Evolutionary conservation across 2,888 invertebrate genomes (phyloP).

Genomic region (Micoletzkya japonica): DNA sequence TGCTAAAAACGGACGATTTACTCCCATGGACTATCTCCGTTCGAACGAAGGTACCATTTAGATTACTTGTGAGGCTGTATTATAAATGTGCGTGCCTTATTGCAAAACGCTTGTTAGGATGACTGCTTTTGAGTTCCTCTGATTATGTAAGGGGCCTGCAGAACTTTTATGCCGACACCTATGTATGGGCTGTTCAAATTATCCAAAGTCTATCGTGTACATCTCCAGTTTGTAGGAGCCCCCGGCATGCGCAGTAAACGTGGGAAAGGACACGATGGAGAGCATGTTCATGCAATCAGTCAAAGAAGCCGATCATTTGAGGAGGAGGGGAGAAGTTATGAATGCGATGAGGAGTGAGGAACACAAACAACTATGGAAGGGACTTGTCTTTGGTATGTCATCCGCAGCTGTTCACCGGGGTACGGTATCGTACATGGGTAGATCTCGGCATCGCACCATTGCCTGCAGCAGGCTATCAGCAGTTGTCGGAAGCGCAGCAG

Average conservation of each 20-base stretch:
- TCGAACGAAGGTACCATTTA: constrained; percentile 73
- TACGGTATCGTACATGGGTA: too few relatives aligned
- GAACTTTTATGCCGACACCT: too few relatives aligned
- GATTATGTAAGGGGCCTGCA: too few relatives aligned
- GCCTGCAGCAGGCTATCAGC: too few relatives aligned
- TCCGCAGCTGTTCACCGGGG: not conserved
- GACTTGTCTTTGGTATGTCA: constrained; percentile 80
- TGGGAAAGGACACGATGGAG: constrained; percentile 81
- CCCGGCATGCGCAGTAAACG: constrained; percentile 49
- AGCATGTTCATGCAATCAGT: constrained; percentile 89
- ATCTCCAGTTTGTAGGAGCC: constrained; percentile 23
- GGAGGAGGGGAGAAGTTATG: constrained; percentile 78
- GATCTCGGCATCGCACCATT: too few relatives aligned
- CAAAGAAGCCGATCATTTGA: constrained; percentile 97
- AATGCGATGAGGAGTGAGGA: constrained; percentile 78
- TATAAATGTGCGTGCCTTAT: too few relatives aligned
- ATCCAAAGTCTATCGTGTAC: too few relatives aligned
- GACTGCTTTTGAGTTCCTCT: too few relatives aligned
- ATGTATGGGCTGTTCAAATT: too few relatives aligned
- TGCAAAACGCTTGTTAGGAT: too few relatives aligned
- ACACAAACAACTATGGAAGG: constrained; percentile 92
- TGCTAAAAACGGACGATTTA: constrained; percentile 73
- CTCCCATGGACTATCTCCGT: constrained; percentile 92
- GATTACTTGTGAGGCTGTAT: not conserved
- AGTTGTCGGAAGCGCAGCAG: too few relatives aligned